These are phyloP conservation scores for Drosophila colorata DNA, from an alignment of 2,888 invertebrate species.

Conservation along the genomic window DNA sequence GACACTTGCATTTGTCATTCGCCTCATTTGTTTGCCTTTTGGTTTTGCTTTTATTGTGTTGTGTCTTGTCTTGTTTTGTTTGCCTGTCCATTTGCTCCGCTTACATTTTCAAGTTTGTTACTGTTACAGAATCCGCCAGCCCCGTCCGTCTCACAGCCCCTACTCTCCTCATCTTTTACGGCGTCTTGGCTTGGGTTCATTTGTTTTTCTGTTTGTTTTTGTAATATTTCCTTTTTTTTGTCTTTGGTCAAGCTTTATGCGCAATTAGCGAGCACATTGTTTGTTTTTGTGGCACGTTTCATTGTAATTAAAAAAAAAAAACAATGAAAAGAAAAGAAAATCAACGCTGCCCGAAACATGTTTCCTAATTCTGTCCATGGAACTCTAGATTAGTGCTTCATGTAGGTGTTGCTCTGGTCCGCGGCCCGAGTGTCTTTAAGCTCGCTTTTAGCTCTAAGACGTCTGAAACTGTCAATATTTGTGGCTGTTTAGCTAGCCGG, in stretches of 20 bases:
- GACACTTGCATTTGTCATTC: conserved; percentile 77
- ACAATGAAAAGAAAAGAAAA: conserved; percentile 19
- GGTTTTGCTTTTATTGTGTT: conserved; percentile 41
- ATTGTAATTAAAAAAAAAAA: conserved; percentile 68
- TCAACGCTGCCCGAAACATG: conserved; percentile 45
- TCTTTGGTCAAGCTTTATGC: conserved; percentile 57
- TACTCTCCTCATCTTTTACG: background rate
- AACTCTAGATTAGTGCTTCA: conserved; percentile 31
- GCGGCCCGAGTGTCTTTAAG: conserved; percentile 9
- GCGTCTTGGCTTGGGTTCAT: conserved; percentile 29
- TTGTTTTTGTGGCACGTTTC: conserved; percentile 75
- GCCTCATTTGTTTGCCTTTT: conserved; percentile 56
- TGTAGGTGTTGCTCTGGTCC: conserved; percentile 43
- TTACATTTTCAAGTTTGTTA: conserved; percentile 64
- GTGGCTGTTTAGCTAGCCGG: conserved; percentile 18
- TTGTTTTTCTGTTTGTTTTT: conserved; percentile 41
- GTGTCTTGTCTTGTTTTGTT: conserved; percentile 48
- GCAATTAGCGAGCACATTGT: conserved; percentile 77
- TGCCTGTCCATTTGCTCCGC: conserved; percentile 68
- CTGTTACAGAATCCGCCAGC: conserved; percentile 47
- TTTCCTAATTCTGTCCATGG: conserved; percentile 29
- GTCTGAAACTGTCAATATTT: conserved; percentile 56
- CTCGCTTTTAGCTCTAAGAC: conserved; percentile 29
- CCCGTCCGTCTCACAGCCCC: background rate
- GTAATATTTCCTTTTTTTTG: conserved; percentile 25